Evolutionary conservation across 2,888 invertebrate genomes (phyloP), one percentile per base, ranked within the genome.

Genomic region (Drosophila testacea): DNA sequence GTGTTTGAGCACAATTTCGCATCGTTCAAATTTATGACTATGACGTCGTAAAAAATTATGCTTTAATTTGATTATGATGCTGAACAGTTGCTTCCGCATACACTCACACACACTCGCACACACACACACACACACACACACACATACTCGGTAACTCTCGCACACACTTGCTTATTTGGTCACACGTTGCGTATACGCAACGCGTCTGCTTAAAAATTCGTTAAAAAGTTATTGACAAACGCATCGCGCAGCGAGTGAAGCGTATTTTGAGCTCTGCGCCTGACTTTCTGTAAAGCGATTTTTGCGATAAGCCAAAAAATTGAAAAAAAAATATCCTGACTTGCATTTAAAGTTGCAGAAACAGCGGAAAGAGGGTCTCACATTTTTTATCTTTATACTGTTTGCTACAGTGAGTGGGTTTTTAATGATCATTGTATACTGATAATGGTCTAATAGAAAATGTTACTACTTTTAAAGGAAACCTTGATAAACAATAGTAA

Each of bases 31-130:
- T 85, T 85, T 85, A 85, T 88, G 88, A 74, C 84, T 84, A 86
- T 85, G 88, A 87, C 80, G 77, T 85, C 82, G 84, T 85, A 85
- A 88, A 88, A 85, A 87, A 88, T 88, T 80, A 87, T 88, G 82
- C 82, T 88, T 87, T 88, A 86, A 85, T 85, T 85, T 85, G 85
- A 85, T 85, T 85, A 85, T 88, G 87, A 76, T 73, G 71, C 71
- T 65, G 52, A 65, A 34, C 59, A 71, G 73, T 76, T 50, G 77
- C 57, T 72, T 56, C 56, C 51, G 22, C 67, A 46, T 6, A 38
- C 41, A 51, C 50, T 44, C 60, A 11, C 55, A 59, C n/a, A 48
- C 27, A 36, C 11, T 42, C 46, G 55, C 13, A n/a, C 32, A n/a
- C 55, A 63, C 22, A 52, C 36, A 32, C 16, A 55, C 38, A 56